Base-by-base conservation (phyloP, 2,888 invertebrate genomes). In the Apamea epomidion region DNA sequence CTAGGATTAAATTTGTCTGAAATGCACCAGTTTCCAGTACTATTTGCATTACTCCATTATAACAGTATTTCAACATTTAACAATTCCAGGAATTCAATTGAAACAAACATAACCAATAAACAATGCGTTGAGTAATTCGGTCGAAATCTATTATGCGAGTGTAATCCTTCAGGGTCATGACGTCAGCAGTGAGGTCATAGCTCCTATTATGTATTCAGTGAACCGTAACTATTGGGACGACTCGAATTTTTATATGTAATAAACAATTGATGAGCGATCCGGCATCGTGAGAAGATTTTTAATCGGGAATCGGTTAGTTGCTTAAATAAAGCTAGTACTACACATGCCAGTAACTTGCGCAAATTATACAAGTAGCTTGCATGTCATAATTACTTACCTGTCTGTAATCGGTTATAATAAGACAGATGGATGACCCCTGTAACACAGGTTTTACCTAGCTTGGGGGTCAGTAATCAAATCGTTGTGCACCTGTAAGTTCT, bases 151-250 rank as follows among this genome's bases (percentile, higher is more conserved):
- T 78, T 83, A 79, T 83, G 81, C 42, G 77, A 75, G 77, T 21
- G 76, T 80, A 87, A 85, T 85, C 82, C 87, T 88, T 87, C 83
- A 85, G 85, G 87, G 90, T 78, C 89, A 76, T 87, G 78, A 82
- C 80, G 85, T 82, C 83, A 88, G 32, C 75, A 78, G 69, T 90
- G 90, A 91, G 90, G 91, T 91, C 92, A 91, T 84, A 86, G 83
- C 80, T 87, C 87, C 83, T 83, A 90, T 92, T 92, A 88, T 76
- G 87, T 87, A 90, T 90, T 89, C 90, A 88, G 74, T 83, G 76
- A 83, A 82, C 83, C 83, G 76, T 76, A 81, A 81, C 85, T 78
- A 87, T 84, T 67, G 86, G 78, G 48, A 80, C 84, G 81, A 82
- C 83, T 91, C 87, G 84, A 87, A 88, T 91, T 89, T 88, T 91